Evolutionary conservation across 2,113 vertebrate species (phyloP).

Genomic region (Syngnathus typhle): DNA sequence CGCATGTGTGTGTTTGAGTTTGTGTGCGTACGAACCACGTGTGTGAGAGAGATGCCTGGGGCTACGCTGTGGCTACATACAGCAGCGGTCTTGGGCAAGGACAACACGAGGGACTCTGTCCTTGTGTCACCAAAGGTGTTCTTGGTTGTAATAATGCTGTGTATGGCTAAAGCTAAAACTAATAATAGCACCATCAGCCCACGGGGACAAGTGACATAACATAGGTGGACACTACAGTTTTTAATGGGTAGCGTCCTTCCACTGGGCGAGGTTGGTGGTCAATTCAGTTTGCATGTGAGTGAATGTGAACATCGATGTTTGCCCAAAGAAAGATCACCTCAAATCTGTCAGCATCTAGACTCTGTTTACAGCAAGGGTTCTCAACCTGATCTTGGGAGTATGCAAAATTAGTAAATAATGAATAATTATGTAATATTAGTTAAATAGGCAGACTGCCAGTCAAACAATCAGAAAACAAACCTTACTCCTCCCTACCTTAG

Average conservation of each 20-base stretch:
- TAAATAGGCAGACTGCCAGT: background rate
- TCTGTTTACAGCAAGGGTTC: background rate
- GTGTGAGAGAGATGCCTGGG: constrained; percentile 33
- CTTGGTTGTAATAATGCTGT: constrained; percentile 21
- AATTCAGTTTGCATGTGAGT: background rate
- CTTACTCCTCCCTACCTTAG: too few species aligned
- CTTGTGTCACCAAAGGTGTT: constrained; percentile 50
- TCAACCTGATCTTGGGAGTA: background rate
- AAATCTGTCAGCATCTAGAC: background rate
- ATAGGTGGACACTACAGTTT: background rate
- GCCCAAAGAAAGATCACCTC: background rate
- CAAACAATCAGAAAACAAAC: too few species aligned
- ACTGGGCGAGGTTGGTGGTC: background rate
- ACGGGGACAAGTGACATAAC: constrained; percentile 31
- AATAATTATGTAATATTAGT: background rate
- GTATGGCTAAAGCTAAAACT: constrained; percentile 41
- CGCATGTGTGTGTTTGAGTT: background rate
- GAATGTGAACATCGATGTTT: background rate
- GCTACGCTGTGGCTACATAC: constrained; percentile 39
- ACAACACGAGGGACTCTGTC: constrained; percentile 63
- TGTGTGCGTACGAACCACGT: constrained; percentile 15
- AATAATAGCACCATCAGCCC: constrained; percentile 42
- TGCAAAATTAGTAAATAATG: background rate
- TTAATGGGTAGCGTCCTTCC: background rate
- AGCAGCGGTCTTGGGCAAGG: constrained; percentile 58